Base-by-base conservation (phyloP, 2,113 vertebrate species). In the Antigone vipio region DNA sequence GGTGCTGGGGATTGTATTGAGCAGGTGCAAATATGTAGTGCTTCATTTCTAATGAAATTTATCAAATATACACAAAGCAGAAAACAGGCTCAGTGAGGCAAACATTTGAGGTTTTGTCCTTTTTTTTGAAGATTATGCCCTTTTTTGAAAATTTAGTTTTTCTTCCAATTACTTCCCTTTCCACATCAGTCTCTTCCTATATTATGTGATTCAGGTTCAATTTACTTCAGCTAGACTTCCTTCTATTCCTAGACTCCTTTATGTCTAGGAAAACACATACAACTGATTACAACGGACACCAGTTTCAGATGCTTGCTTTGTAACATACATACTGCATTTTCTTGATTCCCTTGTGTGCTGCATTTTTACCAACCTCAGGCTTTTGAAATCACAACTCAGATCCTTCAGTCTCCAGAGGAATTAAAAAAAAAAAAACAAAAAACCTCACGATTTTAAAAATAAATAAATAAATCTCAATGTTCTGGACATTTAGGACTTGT, bases 51-150 rank as follows among this genome's bases (percentile, higher is more conserved):
- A 38, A 38, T 27, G n/a, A 40, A 82, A 92, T 26, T 85, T 44
- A 84, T 73, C 52, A 97, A 55, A 94, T 50, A 52, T 24, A 53
- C 8, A 40, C 14, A 72, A 40, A 17, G 9, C 23, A 62, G 49
- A 34, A 93, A 88, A 84, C 9, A 49, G 32, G 19, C n/a, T 79
- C 42, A 40, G 18, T 32, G 49, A 83, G 40, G 80, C 21, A 78
- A 52, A 71, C 22, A 44, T 56, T 64, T 71, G 23, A 53, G 42
- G 8, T 35, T 56, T 83, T 52, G 66, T 55, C 32, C 12, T 34
- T 63, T 77, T 89, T 95, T 86, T 76, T 85, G 34, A 94, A 69
- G 92, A 88, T 72, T 64, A 62, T 67, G 26, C 2, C 66, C 82
- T 91, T 58, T 38, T 38, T 13, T 1, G 27, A 95, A 93, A 71